Evolutionary conservation across 2,113 vertebrate genomes (phyloP), one percentile per base, ranked within the genome.

Genomic region (Nematolebias whitei): DNA sequence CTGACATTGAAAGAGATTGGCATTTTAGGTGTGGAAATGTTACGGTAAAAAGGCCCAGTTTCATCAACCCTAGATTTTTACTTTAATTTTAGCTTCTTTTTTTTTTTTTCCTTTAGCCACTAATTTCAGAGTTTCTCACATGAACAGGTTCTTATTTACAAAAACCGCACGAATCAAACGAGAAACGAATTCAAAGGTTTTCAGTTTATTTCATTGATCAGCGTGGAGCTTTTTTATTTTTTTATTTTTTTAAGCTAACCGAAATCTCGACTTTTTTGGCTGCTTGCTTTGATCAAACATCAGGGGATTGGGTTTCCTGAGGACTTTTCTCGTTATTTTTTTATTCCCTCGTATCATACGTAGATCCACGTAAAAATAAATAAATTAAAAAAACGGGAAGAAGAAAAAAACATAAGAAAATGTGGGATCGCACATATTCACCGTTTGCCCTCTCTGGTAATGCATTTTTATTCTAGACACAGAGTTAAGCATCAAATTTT

Each of bases 21-120:
- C 6, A 0, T 13, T 69, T 74, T 65, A 63, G n/a, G 14, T 22
- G 15, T n/a, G 20, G 61, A 78, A 71, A 18, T 3, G 24, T 26
- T 56, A 39, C 9, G 12, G n/a, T 62, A 63, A 74, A 63, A 69
- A 76, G 61, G 69, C n/a, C n/a, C 57, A 79, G 75, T 83, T 50
- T 72, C 73, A 79, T 3, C 13, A 49, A 0, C 20, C 20, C 3
- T 23, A 49, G 2, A 49, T 29, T 29, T 29, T 4, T 29, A 4
- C 3, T 29, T 29, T 14, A 2, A n/a, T n/a, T n/a, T n/a, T 6
- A 18, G 5, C 4, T 45, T 12, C 43, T 45, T 45, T 16, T n/a
- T 18, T 44, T 44, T 45, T 10, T 15, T 49, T 23, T 16, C 6
- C 24, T 4, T 20, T 20, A 23, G 5, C 13, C 14, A 16, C 23